Percentiles rank a stretch among this genome's conserved stretches.
Conservation (phyloP, 2,888 invertebrate species). For the Eupsilia transversa region DNA sequence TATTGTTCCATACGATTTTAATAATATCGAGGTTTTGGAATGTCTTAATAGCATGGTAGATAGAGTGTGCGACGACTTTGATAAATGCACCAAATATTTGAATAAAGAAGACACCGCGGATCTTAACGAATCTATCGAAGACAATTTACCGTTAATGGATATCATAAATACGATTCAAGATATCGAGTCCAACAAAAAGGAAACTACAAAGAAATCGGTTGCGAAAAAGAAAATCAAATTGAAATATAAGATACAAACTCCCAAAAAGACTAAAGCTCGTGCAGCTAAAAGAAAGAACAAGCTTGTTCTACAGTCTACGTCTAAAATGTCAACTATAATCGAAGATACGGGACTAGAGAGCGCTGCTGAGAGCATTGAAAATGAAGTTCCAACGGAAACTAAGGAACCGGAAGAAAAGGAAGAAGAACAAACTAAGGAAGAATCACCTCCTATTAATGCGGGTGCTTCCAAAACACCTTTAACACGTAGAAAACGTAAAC, state of each 20-base stretch:
- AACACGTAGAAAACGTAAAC: constrained; percentile 79
- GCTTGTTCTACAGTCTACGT: constrained; percentile 53
- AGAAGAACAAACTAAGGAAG: constrained; percentile 19
- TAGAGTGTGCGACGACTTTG: constrained; percentile 78
- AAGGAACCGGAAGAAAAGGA: constrained; percentile 15
- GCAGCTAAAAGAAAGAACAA: constrained; percentile 63
- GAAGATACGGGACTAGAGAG: constrained; percentile 68
- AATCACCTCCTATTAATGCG: constrained; percentile 16
- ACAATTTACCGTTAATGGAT: constrained; percentile 54
- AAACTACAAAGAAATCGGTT: constrained; percentile 33
- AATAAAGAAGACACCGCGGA: constrained; percentile 55
- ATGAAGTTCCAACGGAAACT: neutral
- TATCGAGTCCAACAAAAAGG: constrained; percentile 50
- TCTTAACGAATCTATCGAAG: constrained; percentile 41
- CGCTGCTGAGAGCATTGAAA: constrained; percentile 37
- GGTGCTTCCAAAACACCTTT: constrained; percentile 51
- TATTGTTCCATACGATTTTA: constrained; percentile 60
- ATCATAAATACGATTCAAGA: constrained; percentile 49
- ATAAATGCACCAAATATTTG: constrained; percentile 74
- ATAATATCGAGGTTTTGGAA: constrained; percentile 76
- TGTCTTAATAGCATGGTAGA: constrained; percentile 81
- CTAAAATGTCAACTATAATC: constrained; percentile 74
- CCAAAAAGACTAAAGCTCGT: constrained; percentile 57
- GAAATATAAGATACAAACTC: constrained; percentile 64
- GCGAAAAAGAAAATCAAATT: constrained; percentile 67